Conservation (phyloP, 2,888 invertebrate species). For the Luperina testacea region DNA sequence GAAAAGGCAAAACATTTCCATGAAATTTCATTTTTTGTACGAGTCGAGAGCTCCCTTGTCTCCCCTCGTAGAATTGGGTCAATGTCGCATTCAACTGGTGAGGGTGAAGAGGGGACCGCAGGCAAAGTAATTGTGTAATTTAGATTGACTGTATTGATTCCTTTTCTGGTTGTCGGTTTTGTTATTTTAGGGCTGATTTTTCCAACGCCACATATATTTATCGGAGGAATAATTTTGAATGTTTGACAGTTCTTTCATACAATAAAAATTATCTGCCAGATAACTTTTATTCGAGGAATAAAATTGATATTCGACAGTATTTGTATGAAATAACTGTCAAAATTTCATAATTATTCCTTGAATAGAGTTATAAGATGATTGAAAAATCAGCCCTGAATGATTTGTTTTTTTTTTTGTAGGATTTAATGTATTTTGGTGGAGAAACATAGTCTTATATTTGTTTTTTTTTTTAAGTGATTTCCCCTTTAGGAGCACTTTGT, state of each 20-base stretch:
- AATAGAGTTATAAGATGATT: no score
- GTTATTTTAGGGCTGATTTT: neutral
- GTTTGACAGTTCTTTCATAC: no score
- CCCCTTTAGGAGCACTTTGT: neutral
- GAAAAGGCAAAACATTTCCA: constrained; percentile 71
- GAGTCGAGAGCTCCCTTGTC: constrained; percentile 50
- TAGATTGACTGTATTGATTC: constrained; percentile 63
- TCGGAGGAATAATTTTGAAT: no score
- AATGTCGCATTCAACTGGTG: constrained; percentile 83
- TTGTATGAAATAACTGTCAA: no score
- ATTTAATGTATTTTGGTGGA: neutral
- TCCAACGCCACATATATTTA: no score
- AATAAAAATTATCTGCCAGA: no score
- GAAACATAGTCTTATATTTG: neutral
- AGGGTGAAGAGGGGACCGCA: constrained; percentile 64
- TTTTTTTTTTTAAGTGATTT: neutral
- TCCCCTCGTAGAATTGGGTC: constrained; percentile 74
- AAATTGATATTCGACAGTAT: no score
- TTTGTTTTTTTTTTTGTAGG: neutral
- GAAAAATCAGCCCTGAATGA: neutral
- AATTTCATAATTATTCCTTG: no score
- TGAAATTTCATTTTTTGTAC: constrained; percentile 70
- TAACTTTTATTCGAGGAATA: no score
- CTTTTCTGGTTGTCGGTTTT: constrained; percentile 26
- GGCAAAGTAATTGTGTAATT: constrained; percentile 71